These are phyloP conservation scores for Nasonia vitripennis DNA, from an alignment of 1,140 invertebrate species.

Conservation along the genomic window DNA sequence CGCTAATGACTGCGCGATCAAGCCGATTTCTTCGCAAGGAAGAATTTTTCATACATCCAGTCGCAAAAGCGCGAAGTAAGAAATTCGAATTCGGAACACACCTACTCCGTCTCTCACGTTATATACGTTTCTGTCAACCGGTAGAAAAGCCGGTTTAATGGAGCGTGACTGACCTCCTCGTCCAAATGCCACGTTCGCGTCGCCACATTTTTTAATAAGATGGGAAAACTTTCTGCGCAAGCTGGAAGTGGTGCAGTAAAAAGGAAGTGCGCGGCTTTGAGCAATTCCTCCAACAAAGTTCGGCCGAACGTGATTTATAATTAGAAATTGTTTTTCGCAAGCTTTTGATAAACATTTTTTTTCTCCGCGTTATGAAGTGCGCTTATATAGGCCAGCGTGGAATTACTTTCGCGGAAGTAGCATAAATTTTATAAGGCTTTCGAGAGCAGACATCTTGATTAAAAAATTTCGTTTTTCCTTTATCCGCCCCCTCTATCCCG, in stretches of 20 bases:
- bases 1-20: no score
- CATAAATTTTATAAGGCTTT: background rate
- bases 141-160: no score
- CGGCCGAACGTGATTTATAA: background rate
- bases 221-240: background rate
- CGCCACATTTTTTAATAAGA: background rate
- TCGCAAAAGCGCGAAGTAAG: no score
- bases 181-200: background rate
- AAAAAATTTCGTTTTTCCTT: background rate
- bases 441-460: background rate
- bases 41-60: no score
- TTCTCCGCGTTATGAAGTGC: background rate
- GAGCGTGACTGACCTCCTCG: no score
- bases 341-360: background rate
- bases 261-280: no score
- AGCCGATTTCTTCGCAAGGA: no score
- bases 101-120: no score
- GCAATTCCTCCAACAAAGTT: background rate
- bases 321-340: background rate
- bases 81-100: no score
- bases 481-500: no score
- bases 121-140: no score
- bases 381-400: background rate
- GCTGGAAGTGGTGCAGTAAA: background rate
- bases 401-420: background rate